These are phyloP conservation scores for Scopus umbretta DNA, from an alignment of 2,113 vertebrate species.

Conservation along the genomic window DNA sequence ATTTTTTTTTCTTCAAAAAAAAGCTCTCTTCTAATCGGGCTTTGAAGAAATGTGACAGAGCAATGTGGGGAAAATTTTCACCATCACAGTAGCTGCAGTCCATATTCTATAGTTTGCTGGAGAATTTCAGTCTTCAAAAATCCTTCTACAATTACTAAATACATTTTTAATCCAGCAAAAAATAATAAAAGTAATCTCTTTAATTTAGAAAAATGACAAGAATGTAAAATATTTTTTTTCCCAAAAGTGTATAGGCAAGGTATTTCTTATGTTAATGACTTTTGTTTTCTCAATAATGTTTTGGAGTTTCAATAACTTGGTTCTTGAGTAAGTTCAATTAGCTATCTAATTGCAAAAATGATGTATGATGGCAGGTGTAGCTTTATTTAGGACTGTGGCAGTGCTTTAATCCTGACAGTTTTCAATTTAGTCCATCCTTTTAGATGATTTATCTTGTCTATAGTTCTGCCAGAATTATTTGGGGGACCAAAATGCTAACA, in stretches of 20 bases:
- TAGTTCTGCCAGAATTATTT: background rate
- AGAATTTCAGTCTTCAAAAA: background rate
- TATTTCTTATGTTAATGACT: background rate
- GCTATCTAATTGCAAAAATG: conserved; percentile 31
- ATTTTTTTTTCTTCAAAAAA: no score
- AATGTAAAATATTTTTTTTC: background rate
- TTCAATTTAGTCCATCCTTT: background rate
- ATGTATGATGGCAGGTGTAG: background rate
- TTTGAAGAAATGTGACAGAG: background rate
- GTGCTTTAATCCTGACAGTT: background rate
- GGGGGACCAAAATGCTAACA: background rate
- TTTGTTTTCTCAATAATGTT: background rate
- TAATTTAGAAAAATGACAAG: background rate
- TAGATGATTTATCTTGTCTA: background rate
- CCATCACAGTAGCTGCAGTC: background rate
- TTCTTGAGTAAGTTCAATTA: conserved; percentile 38
- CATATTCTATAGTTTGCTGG: background rate
- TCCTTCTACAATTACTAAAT: background rate
- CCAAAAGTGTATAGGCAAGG: background rate
- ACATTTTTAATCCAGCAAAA: background rate
- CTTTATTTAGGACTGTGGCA: background rate
- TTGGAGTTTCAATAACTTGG: conserved; percentile 4
- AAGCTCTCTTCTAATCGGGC: background rate
- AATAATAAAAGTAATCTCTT: background rate
- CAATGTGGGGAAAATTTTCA: background rate